Evolutionary conservation across 2,797 vertebrate species (phyloP), one percentile per base, ranked within the genome.

Genomic region (Todus mexicanus): DNA sequence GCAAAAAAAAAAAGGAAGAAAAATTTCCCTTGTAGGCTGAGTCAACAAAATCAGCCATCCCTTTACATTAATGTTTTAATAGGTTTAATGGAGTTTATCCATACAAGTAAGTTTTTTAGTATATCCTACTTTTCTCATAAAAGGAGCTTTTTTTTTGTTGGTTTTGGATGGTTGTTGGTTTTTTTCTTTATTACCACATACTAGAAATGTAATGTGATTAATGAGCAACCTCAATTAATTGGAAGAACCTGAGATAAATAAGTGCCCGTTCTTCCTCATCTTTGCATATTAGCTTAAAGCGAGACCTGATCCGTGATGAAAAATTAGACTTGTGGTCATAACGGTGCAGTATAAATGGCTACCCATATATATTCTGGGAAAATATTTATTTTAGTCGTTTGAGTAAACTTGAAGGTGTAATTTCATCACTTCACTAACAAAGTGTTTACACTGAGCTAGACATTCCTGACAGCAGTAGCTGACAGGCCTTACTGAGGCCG

Each of bases 171-270:
- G 23, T 75, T 91, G 29, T 25, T 81, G 33, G 37, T 1, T 4
- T 35, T 72, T 61, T 63, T 33, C 10, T 76, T 65, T 48, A 57
- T 90, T 94, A 81, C 75, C 79, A 42, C 59, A 59, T 35, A 72
- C 61, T 42, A 75, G 54, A 84, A 91, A 91, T 72, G 70, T 38
- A 87, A 69, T 9, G 14, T 87, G 79, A 87, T 91, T 91, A 85
- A 66, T 84, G 66, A 94, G 91, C 56, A 84, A 81, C 54, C 81
- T 75, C 78, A 92, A 89, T 92, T 94, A 87, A 92, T 92, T 91
- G 76, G 54, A 65, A 84, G 51, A 89, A 89, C 26, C 3, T 9
- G 78, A 89, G 76, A 80, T 90, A 88, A 90, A 81, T 69, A 92
- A 93, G 43, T 84, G 57, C 69, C 73, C 23, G 2, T 77, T 89